A percentile compares a stretch with the other conserved stretches of the same genome.
These are phyloP conservation scores for Myotis lucifugus DNA, from an alignment of 2,113 vertebrate genomes.

Conservation along the genomic window DNA sequence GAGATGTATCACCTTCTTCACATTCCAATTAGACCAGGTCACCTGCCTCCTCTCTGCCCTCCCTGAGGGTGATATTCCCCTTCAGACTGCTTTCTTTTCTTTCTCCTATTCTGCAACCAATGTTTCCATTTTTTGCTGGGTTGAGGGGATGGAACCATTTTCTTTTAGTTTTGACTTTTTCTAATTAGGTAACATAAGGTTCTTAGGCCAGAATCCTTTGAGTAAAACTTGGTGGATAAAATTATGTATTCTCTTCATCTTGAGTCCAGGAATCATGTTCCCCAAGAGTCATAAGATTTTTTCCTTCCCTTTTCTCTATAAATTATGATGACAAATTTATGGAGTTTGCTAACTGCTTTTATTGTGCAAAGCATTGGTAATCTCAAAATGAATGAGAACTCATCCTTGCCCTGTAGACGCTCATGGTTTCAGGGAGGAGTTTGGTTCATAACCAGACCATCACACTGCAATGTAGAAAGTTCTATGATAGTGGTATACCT, in stretches of 20 bases:
- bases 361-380: background rate
- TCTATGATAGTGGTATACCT: background rate
- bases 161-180: background rate
- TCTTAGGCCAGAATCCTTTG: background rate
- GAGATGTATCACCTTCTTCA: background rate
- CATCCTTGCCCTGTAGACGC: background rate
- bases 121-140: background rate
- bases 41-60: background rate
- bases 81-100: background rate
- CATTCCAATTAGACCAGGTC: background rate
- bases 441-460: background rate
- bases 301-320: background rate
- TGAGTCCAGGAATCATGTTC: background rate
- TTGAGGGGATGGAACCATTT: background rate
- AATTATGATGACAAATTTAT: background rate
- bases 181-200: background rate
- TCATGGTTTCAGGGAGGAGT: background rate
- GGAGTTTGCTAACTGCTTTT: background rate
- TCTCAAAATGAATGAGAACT: slow-evolving; percentile 19
- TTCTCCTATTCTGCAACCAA: background rate
- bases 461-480: background rate
- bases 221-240: background rate
- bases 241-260: background rate
- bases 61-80: background rate
- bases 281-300: background rate